Evolutionary conservation across 2,888 invertebrate genomes (phyloP).

Genomic region (Cylindroiulus punctatus): DNA sequence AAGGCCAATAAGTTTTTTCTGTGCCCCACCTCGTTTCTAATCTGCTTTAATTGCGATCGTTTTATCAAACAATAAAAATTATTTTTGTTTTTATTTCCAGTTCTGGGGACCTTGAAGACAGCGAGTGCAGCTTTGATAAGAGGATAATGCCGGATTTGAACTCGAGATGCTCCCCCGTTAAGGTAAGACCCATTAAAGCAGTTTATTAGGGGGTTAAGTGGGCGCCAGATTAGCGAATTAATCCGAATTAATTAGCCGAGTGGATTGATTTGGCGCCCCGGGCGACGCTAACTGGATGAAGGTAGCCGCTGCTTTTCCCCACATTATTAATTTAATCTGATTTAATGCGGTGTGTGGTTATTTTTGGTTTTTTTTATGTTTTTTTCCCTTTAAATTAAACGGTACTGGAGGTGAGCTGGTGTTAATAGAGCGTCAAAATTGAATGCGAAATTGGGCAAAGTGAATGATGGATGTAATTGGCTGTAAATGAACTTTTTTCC

Average conservation of each 20-base stretch:
- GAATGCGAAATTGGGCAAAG: no score
- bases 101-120: constrained; percentile 50
- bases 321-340: neutral
- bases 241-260: neutral
- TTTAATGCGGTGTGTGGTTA: neutral
- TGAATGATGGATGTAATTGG: no score
- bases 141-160: constrained; percentile 14
- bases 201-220: no score
- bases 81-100: neutral
- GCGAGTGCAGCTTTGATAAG: constrained; percentile 45
- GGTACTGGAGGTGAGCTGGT: no score
- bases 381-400: no score
- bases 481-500: no score
- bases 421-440: no score
- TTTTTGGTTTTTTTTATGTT: no score
- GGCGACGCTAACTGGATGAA: neutral
- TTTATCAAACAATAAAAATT: neutral
- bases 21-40: neutral
- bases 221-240: neutral
- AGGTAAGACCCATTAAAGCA: neutral
- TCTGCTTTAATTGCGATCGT: neutral
- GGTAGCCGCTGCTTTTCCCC: neutral
- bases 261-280: neutral
- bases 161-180: constrained; percentile 2
- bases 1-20: neutral